Base-by-base conservation (phyloP, 2,797 vertebrate species). In the Crocodylus rhombifer region DNA sequence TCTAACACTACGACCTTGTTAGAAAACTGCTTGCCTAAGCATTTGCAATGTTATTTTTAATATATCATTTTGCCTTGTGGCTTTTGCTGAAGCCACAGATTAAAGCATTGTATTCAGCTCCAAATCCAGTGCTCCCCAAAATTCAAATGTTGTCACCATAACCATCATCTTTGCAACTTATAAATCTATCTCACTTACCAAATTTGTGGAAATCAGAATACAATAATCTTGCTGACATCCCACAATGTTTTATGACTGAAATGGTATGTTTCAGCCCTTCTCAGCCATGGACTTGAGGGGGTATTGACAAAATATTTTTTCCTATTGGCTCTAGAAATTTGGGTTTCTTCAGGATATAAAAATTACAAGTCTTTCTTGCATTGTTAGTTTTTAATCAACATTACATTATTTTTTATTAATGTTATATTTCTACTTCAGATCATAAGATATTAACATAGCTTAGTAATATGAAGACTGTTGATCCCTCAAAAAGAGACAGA, bases 251-350 rank as follows among this genome's bases (percentile, higher is more conserved):
- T 82, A 23, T 80, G 83, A 84, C 84, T 83, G 84, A 83, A 91
- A 87, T 69, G 55, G 75, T 83, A 65, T 92, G 33, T 80, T 73
- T 82, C 51, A 94, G 51, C 69, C 33, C 77, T 42, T 95, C 33
- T 67, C 84, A 75, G 57, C 56, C 77, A 79, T 89, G 80, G 77
- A 86, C 65, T 84, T 81, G 82, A 8, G 93, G 79, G 85, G 93
- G 90, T 62, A 36, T 77, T 82, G 93, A 92, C n/a, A 92, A 93
- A 95, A 89, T 94, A 90, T 89, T 95, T 95, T 91, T 89, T 77
- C 71, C 78, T 55, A 67, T 58, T 55, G 90, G 90, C 21, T 87
- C 67, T 86, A 75, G n/a, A 92, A 89, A 58, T 80, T 51, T 83
- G 5, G 11, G 89, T 89, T 79, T 92, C 28, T 96, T 84, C 55